Evolutionary conservation across 2,113 vertebrate genomes (phyloP), one percentile per base, ranked within the genome.

Genomic region (Lamprotornis superbus): DNA sequence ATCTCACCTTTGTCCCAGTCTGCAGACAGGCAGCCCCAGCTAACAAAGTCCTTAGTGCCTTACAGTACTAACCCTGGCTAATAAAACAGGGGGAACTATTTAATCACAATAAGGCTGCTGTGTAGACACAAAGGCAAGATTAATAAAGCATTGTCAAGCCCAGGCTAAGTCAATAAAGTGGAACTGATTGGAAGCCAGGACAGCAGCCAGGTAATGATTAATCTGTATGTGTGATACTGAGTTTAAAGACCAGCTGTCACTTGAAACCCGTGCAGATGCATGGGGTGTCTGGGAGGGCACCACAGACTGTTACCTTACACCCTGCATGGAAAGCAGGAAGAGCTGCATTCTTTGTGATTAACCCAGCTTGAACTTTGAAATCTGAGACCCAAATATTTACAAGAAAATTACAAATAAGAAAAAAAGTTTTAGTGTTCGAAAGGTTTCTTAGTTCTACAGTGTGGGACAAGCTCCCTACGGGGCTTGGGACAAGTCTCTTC

Each of bases 261-360:
- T 49, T 75, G 80, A 95, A 92, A 95, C 52, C 53, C 0, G 0
- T 60, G 37, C 68, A 75, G 88, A 94, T 90, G 73, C 73, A 35
- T 35, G 69, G 74, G 61, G 73, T 53, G n/a, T 70, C 57, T 1
- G 2, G 57, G 40, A 86, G 50, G 47, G 88, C 79, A 94, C 59
- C 1, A 3, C 39, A 79, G 57, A 20, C 84, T 71, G 85, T 90
- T 94, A 93, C 60, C 46, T 81, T 85, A 95, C 61, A 87, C 53
- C 55, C 52, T 90, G 50, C 65, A 60, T 7, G 37, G 21, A 20
- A 76, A 95, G 61, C 90, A 93, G 92, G 90, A 96, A 93, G 56
- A 93, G 56, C 86, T 87, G 68, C 94, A 95, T 95, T 96, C 90
- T 92, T 95, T 82, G 69, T 73, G 69, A 95, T 97, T 94, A 96